Base-by-base conservation (phyloP, 2,113 vertebrate genomes). In the Phalacrocorax pelagicus region DNA sequence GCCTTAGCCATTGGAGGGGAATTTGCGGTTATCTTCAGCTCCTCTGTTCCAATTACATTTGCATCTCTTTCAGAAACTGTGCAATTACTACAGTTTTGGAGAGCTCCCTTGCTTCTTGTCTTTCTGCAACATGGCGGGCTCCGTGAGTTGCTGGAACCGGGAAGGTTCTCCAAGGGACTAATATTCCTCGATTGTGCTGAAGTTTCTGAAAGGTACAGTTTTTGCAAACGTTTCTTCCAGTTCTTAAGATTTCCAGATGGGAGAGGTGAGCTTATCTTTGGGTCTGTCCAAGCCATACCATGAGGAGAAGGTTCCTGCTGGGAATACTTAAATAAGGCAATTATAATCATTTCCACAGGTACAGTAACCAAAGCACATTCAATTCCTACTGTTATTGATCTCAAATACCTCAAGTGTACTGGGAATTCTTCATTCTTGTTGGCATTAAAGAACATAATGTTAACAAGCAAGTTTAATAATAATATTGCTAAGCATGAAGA, bases 401-500 rank as follows among this genome's bases (percentile, higher is more conserved):
- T 92, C 67, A 96, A 0, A 71, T 88, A 93, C 6, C 32, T 69
- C 30, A 81, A 1, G 13, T 92, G 65, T 46, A 8, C 4, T 10
- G 95, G 26, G 36, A 6, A 2, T 15, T 88, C 36, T 4, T 77
- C 16, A 5, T 66, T 3, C 11, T 12, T 47, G 3, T 91, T 77
- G 24, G 91, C 54, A 11, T 92, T 98, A 40, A 98, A 98, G 75
- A 98, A 98, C 94, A 98, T 96, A 34, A 98, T 98, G 42, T 97
- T 98, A 49, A 96, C 87, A 12, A 98, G 11, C 6, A 98, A 89
- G 9, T 72, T 91, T 36, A 97, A 87, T 32, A 98, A 54, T 65
- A 98, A 8, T 49, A 96, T 58, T 5, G 97, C 87, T 65, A 98
- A 93, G 59, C 97, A 98, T 0, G 97, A 97, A 32, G 98, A 98